A percentile compares a stretch with the other conserved stretches of the same genome.
phyloP scores from a whole-genome alignment of 2,113 vertebrate genomes.

The Abramis brama region DNA sequence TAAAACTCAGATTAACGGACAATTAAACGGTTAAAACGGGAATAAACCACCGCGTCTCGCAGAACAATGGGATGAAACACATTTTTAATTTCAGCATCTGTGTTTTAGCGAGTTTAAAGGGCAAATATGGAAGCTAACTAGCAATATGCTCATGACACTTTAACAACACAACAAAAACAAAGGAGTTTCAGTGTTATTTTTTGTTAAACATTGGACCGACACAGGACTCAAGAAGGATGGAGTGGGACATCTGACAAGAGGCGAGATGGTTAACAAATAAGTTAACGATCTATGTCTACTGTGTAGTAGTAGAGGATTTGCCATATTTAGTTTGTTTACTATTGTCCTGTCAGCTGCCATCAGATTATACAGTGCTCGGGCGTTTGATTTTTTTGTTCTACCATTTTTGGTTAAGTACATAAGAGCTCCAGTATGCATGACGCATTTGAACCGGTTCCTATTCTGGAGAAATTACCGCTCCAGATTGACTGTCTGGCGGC shows the following conservation, averaged over 20 bases:
- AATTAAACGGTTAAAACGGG: background rate
- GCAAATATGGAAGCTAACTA: background rate
- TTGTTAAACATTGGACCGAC: background rate
- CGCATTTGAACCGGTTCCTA: slow-evolving; percentile 91
- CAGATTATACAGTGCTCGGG: background rate
- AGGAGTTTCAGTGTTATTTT: background rate
- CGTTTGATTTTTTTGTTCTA: background rate
- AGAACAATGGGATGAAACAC: slow-evolving; percentile 2
- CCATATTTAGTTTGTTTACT: background rate
- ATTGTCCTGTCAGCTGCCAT: too few species aligned
- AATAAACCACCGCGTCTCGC: background rate
- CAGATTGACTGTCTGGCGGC: slow-evolving; percentile 96
- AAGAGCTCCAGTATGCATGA: slow-evolving; percentile 84
- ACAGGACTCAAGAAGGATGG: background rate
- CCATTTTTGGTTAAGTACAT: background rate
- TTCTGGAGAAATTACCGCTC: slow-evolving; percentile 93
- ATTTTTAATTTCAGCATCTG: background rate
- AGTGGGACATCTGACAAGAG: background rate
- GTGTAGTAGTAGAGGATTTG: background rate
- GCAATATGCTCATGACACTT: background rate
- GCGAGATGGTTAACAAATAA: background rate
- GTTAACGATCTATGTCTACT: background rate
- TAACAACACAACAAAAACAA: slow-evolving; percentile 6
- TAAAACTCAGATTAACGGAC: background rate
- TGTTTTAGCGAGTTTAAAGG: background rate